Conservation (phyloP, 2,888 invertebrate species). For the Ophion costatus region DNA sequence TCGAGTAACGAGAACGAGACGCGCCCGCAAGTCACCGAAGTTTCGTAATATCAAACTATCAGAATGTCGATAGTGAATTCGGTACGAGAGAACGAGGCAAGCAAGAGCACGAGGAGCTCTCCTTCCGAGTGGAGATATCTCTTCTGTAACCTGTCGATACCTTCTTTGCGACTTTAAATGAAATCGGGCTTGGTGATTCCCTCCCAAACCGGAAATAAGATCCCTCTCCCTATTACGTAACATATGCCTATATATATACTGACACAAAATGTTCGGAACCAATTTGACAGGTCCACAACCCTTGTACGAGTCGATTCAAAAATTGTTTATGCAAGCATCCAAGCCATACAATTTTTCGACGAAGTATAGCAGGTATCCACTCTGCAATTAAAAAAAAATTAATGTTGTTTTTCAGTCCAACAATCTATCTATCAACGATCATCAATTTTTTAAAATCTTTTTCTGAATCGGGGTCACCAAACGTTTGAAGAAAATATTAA, state of each 20-base stretch:
- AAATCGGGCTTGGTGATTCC: conserved; percentile 56
- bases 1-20: conserved; percentile 41
- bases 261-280: background rate
- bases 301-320: no score
- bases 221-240: conserved; percentile 15
- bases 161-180: conserved; percentile 58
- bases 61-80: conserved; percentile 55
- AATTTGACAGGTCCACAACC: conserved; percentile 1
- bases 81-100: conserved; percentile 36
- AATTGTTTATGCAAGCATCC: no score
- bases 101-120: conserved; percentile 35
- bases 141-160: conserved; percentile 54
- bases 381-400: no score
- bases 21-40: conserved; percentile 44
- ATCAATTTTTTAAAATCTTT: no score
- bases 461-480: no score
- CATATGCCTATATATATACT: background rate
- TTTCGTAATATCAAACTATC: conserved; percentile 61
- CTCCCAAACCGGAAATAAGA: conserved; percentile 60
- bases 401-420: no score
- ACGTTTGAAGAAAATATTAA: no score
- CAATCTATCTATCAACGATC: no score
- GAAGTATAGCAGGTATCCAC: no score
- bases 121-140: conserved; percentile 46
- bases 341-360: no score